These are phyloP conservation scores for Panulirus ornatus DNA, from an alignment of 1,140 invertebrate species.

Conservation along the genomic window DNA sequence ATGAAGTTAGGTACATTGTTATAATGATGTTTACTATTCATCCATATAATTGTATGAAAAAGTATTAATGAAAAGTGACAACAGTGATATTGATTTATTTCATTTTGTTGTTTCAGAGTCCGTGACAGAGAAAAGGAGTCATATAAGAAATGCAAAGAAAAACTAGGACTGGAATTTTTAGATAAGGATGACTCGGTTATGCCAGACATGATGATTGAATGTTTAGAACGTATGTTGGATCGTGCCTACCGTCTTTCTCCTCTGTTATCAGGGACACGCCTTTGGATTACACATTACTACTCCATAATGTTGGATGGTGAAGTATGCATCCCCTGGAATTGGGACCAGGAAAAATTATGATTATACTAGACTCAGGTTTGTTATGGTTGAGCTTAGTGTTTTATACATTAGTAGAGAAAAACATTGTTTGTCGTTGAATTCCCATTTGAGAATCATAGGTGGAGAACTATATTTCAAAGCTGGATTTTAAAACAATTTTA, in stretches of 20 bases:
- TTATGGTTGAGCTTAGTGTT: too few species aligned
- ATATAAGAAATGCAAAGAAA: constrained; percentile 82
- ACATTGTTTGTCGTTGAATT: too few species aligned
- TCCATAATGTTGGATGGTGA: constrained; percentile 81
- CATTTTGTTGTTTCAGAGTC: constrained; percentile 82
- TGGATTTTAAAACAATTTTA: too few species aligned
- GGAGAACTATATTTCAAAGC: too few species aligned
- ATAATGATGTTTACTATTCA: too few species aligned
- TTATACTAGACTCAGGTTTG: not conserved
- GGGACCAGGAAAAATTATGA: constrained; percentile 28
- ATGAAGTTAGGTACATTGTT: too few species aligned
- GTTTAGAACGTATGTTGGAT: constrained; percentile 85
- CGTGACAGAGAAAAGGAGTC: constrained; percentile 88
- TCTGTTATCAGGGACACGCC: constrained; percentile 81
- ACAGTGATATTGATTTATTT: not conserved
- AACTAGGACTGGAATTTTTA: constrained; percentile 85
- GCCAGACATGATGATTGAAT: constrained; percentile 91
- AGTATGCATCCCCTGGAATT: constrained; percentile 62
- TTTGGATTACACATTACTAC: constrained; percentile 94
- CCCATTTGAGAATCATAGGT: too few species aligned
- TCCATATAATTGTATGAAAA: not conserved
- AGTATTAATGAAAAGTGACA: not conserved
- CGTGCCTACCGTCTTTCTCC: constrained; percentile 79
- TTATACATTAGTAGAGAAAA: too few species aligned
- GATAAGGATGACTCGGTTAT: constrained; percentile 94